phyloP scores from a whole-genome alignment of 2,888 invertebrate species.

The Erannis defoliaria region DNA sequence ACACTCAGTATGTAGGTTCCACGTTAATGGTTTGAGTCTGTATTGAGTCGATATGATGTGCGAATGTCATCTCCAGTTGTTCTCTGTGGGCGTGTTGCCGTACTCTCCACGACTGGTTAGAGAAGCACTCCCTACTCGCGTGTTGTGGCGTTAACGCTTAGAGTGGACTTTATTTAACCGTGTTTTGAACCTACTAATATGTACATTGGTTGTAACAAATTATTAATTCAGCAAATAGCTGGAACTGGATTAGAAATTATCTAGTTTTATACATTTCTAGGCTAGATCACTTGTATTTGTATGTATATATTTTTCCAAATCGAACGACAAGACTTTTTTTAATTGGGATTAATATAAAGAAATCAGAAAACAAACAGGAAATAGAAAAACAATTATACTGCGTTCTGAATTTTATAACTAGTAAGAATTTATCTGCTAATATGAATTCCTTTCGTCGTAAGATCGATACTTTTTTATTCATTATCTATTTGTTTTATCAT shows the following conservation, averaged over 20 bases:
- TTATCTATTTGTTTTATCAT: neutral
- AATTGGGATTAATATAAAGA: too few relatives aligned
- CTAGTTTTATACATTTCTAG: too few relatives aligned
- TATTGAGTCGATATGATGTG: neutral
- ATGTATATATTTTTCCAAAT: too few relatives aligned
- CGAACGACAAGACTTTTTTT: too few relatives aligned
- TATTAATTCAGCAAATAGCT: neutral
- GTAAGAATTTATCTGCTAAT: neutral
- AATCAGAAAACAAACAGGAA: too few relatives aligned
- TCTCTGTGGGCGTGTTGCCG: neutral
- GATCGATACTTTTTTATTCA: neutral
- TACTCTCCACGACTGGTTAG: neutral
- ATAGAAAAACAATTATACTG: neutral
- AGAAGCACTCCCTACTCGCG: neutral
- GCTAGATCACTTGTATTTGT: too few relatives aligned
- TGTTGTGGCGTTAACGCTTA: conserved; percentile 37
- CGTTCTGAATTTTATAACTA: too few relatives aligned
- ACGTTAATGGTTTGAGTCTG: neutral
- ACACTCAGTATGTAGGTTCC: neutral
- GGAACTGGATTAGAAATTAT: neutral
- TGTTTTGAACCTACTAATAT: conserved; percentile 41
- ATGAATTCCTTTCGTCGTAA: neutral
- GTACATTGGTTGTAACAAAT: neutral
- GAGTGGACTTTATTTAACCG: conserved; percentile 23
- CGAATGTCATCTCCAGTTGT: neutral